Evolutionary conservation across 2,888 invertebrate species (phyloP), one percentile per base, ranked within the genome.

Genomic region (Tetragnatha montana): DNA sequence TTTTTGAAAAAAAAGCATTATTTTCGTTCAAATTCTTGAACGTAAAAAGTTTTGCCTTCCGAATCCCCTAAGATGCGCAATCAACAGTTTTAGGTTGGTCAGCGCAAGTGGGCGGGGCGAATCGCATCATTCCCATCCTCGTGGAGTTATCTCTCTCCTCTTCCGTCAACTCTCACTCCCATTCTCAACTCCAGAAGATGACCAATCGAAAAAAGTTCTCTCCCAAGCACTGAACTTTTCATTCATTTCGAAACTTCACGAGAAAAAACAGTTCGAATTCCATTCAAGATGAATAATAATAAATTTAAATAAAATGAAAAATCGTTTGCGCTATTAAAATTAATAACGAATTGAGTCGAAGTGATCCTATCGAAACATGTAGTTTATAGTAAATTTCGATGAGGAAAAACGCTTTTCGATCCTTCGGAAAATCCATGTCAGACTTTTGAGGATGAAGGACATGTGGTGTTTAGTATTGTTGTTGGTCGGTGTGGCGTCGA

Each of bases 31-130:
- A 60, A 6, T 74, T 82, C 49, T 73, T 74, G 47, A 19, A 81
- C 68, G 75, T 71, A 81, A 84, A 85, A 89, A 89, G 85, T 89
- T 89, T 89, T 71, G 84, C 19, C 51, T 75, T 35, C 22, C 60
- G 19, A 71, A 73, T 35, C 21, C 70, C 75, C 21, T 71, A 21
- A 70, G 51, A 78, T 89, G 89, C 89, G 89, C 89, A 35, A 49
- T 17, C 51, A 80, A 73, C 85, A 80, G 19, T 78, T 68, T 69
- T 71, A 80, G 49, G 47, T 69, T 69, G 22, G 17, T 75, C 85
- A 74, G 81, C 89, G 81, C 81, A 81, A 71, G 68, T 35, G 70
- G 60, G 47, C 78, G 7, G 73, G 8, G 49, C 85, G 81, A 89
- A 89, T 89, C 70, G 69, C 51, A 89, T 85, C 89, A 73, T 85